Base-by-base conservation (phyloP, 2,888 invertebrate genomes). In the Carabus problematicus region DNA sequence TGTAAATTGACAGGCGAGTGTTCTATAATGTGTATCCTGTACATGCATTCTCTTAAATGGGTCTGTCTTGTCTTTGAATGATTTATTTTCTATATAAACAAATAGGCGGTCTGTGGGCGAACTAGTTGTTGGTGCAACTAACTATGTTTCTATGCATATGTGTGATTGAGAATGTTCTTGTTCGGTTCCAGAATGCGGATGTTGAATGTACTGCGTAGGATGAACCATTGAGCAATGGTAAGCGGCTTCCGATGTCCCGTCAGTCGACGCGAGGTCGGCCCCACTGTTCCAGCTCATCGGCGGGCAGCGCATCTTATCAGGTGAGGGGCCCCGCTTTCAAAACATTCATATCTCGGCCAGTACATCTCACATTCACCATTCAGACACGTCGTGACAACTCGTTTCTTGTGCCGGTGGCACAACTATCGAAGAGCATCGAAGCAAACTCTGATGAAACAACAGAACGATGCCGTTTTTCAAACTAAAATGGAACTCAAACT, bases 221-320 rank as follows among this genome's bases (percentile, higher is more conserved):
- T 52, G 56, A 56, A 8, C 8, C 16, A 56, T 18, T 56, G 12
- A 59, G 59, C 59, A 16, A 59, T 59, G 59, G 14, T 59, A 59
- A 59, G 42, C 42, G 14, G 29, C 42, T 60, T 42, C 56, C 61
- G 62, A 69, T 69, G 69, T 69, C 69, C 39, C 69, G 69, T 39
- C 62, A 61, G 55, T 62, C 69, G 56, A 43, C 69, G 11, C 61
- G 69, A 40, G 69, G 69, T 45, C 62, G 69, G 56, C 66, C 58
- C 18, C 69, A 69, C 18, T 69, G 69, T 45, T 69, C 69, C 39
- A 69, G 69, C 29, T 69, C 69, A 18, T 69, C 69, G 14, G 69
- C 62, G 18, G 69, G 69, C 45, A 69, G 69, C 55, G 69, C 69
- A 11, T 69, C 69, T 18, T 69, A 69, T 45, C 69, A 69, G 62